Conservation (phyloP, 1,140 invertebrate species). For the Goniozus legneri region DNA sequence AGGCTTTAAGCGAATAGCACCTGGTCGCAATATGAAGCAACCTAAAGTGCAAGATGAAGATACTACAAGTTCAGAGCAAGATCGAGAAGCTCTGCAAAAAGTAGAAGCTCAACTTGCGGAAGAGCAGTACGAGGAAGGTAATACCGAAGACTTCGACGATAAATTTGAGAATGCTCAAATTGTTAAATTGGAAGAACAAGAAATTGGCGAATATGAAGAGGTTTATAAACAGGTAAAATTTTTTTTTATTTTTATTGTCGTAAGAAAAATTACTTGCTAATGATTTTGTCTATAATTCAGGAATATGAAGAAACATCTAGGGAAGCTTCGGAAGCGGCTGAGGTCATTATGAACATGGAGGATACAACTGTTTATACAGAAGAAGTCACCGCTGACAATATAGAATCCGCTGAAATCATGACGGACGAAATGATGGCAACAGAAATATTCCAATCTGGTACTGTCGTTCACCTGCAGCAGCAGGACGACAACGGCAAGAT, state of each 20-base stretch:
- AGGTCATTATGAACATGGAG: constrained; percentile 47
- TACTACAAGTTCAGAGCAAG: constrained; percentile 34
- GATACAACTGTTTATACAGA: constrained; percentile 47
- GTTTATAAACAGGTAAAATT: constrained; percentile 37
- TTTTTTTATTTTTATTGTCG: not conserved
- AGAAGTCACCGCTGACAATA: constrained; percentile 46
- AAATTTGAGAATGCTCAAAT: not conserved
- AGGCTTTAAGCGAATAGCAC: constrained; percentile 48
- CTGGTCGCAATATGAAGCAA: constrained; percentile 37
- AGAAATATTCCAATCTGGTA: constrained; percentile 39
- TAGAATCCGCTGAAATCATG: constrained; percentile 41
- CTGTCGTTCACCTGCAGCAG: constrained; percentile 43
- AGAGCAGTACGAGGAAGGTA: constrained; percentile 18
- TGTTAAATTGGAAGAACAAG: constrained; percentile 20
- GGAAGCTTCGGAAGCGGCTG: constrained; percentile 40
- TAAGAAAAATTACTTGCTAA: constrained; percentile 1
- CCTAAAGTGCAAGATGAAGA: constrained; percentile 21
- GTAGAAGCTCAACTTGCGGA: constrained; percentile 15
- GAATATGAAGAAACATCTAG: constrained; percentile 47
- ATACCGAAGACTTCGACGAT: constrained; percentile 15
- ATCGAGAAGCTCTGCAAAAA: constrained; percentile 17
- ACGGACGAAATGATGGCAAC: constrained; percentile 41
- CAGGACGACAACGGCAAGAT: constrained; percentile 46
- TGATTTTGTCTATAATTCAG: constrained; percentile 15
- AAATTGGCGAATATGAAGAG: constrained; percentile 33